Evolutionary conservation across 2,888 invertebrate genomes (phyloP).

Genomic region (Prosopocoilus inquinatus): DNA sequence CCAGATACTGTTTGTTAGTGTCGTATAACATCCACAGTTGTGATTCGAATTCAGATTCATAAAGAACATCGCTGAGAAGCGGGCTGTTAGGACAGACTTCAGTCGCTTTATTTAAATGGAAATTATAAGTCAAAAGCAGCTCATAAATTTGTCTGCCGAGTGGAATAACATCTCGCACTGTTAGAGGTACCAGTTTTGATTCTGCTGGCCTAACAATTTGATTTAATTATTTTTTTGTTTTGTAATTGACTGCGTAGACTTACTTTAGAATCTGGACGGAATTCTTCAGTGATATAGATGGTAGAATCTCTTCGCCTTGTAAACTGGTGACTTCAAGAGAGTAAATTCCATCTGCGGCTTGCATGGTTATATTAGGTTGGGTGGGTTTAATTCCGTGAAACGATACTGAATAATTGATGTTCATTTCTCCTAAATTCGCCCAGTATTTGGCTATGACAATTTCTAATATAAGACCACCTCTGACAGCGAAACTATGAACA

Average conservation of each 20-base stretch:
- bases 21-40: constrained; percentile 97
- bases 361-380: constrained; percentile 64
- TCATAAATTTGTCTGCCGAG: constrained; percentile 89
- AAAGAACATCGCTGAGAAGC: constrained; percentile 80
- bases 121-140: constrained; percentile 81
- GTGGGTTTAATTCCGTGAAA: constrained; percentile 81
- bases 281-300: constrained; percentile 71
- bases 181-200: constrained; percentile 74
- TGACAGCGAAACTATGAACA: constrained; percentile 69
- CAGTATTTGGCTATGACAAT: constrained; percentile 92
- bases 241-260: constrained; percentile 15
- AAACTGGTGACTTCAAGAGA: constrained; percentile 68
- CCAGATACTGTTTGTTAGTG: constrained; percentile 80
- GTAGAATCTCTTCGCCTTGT: constrained; percentile 77
- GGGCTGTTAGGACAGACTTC: constrained; percentile 81
- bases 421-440: constrained; percentile 82
- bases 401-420: constrained; percentile 71
- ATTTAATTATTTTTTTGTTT: neutral
- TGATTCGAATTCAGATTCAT: constrained; percentile 94
- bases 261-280: constrained; percentile 70
- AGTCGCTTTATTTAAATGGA: constrained; percentile 76
- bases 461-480: constrained; percentile 80
- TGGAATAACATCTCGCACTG: constrained; percentile 81
- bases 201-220: constrained; percentile 70
- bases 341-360: constrained; percentile 73